These are phyloP conservation scores for Antrozous pallidus DNA, from an alignment of 2,797 vertebrate species.

Conservation along the genomic window DNA sequence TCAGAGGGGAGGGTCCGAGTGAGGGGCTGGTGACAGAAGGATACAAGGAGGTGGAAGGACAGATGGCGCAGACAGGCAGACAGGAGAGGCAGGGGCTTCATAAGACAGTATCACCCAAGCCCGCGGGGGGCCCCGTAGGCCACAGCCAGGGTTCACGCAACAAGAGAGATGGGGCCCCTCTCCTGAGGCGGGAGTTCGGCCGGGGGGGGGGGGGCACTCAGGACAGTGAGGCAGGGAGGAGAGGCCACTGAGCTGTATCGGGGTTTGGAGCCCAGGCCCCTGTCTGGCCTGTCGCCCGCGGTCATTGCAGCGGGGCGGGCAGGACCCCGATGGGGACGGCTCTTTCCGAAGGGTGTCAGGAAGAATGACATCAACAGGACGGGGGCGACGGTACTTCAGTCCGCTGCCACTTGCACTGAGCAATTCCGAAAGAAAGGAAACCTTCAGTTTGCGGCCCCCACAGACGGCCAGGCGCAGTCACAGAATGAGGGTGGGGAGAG, in stretches of 20 bases:
- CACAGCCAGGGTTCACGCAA: neutral
- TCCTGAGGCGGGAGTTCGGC: neutral
- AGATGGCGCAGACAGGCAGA: neutral
- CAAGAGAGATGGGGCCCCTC: fast-evolving
- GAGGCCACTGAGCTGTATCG: neutral
- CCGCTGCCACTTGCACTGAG: neutral
- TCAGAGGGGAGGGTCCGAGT: neutral
- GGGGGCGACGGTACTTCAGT: neutral
- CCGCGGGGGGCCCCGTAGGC: neutral
- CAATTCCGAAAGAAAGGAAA: neutral
- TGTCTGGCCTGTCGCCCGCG: neutral
- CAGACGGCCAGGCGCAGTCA: neutral
- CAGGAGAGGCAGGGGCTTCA: neutral
- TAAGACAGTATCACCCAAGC: too few relatives aligned
- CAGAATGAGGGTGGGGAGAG: neutral
- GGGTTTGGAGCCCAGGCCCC: neutral
- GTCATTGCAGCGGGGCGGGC: too few relatives aligned
- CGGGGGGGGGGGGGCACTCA: neutral
- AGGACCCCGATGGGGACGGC: neutral
- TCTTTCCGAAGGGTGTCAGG: neutral
- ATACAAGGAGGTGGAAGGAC: neutral
- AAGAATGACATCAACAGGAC: neutral
- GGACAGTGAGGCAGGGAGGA: neutral
- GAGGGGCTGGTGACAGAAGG: neutral
- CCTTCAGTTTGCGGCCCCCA: neutral